These are phyloP conservation scores for Cerastis leucographa DNA, from an alignment of 2,888 invertebrate species.

Conservation along the genomic window DNA sequence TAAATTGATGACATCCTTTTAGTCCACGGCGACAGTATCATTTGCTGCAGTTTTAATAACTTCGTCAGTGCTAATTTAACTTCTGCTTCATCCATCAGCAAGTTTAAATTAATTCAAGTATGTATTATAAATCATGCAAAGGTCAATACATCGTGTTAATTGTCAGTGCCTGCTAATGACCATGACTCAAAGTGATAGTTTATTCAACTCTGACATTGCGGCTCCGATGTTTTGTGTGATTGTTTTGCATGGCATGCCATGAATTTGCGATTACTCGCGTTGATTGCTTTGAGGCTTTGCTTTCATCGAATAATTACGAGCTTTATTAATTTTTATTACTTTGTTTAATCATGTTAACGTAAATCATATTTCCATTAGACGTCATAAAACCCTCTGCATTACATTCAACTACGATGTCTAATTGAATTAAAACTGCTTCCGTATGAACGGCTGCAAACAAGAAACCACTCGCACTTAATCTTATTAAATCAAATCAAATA, in stretches of 20 bases:
- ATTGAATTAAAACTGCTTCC: slow-evolving; percentile 31
- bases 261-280: slow-evolving; percentile 41
- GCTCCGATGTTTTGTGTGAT: slow-evolving; percentile 14
- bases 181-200: slow-evolving; percentile 63
- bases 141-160: slow-evolving; percentile 57
- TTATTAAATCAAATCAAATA: slow-evolving; percentile 38
- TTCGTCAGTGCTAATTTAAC: slow-evolving; percentile 30
- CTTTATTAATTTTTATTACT: slow-evolving; percentile 19
- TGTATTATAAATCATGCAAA: slow-evolving; percentile 52
- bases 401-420: not conserved
- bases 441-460: slow-evolving; percentile 20
- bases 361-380: not conserved
- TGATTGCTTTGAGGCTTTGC: slow-evolving; percentile 19
- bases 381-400: not conserved
- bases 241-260: slow-evolving; percentile 35
- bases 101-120: slow-evolving; percentile 39
- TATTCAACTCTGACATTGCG: slow-evolving; percentile 67
- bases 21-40: not conserved
- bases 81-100: slow-evolving; percentile 11
- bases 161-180: slow-evolving; percentile 49
- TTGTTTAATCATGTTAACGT: slow-evolving; percentile 1
- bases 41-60: slow-evolving; percentile 30
- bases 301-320: not conserved
- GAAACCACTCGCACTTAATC: slow-evolving; percentile 34
- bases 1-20: slow-evolving; percentile 19